Percentiles rank a stretch among this genome's conserved stretches.
phyloP scores from a whole-genome alignment of 2,113 vertebrate genomes.

The Turdus rufiventris region DNA sequence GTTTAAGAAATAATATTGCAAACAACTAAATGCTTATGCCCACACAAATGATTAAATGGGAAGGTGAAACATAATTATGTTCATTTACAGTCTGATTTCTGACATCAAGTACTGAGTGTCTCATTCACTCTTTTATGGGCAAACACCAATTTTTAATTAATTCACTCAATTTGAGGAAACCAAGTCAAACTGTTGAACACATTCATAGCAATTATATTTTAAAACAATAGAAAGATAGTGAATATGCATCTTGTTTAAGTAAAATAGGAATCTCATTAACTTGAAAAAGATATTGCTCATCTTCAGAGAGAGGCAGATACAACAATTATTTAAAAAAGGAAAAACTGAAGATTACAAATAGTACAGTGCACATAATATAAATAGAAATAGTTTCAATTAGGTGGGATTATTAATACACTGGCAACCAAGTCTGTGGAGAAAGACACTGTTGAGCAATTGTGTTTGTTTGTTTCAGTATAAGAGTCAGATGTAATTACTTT shows the following conservation, averaged over 20 bases:
- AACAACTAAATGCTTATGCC: constrained; percentile 12
- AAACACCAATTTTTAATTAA: constrained; percentile 47
- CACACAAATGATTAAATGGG: constrained; percentile 41
- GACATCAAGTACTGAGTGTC: constrained; percentile 16
- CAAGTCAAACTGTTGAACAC: constrained; percentile 1
- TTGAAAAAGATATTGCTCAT: constrained; percentile 9
- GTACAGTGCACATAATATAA: background rate
- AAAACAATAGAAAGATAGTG: constrained; percentile 37
- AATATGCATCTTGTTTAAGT: constrained; percentile 23
- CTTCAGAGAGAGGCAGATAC: background rate
- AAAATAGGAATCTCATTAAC: constrained; percentile 30
- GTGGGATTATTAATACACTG: background rate
- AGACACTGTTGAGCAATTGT: background rate
- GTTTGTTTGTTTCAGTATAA: background rate
- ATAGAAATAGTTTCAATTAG: background rate
- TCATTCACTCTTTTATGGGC: constrained; percentile 18
- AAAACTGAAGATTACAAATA: background rate
- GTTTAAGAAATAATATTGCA: background rate
- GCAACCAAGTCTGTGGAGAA: background rate
- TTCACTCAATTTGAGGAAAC: constrained; percentile 3
- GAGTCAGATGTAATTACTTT: background rate
- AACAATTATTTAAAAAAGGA: background rate
- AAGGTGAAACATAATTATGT: constrained; percentile 52
- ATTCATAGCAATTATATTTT: background rate
- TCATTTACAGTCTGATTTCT: constrained; percentile 40